Conservation (phyloP, 2,888 invertebrate species). For the Amphipyra tragopoginis region DNA sequence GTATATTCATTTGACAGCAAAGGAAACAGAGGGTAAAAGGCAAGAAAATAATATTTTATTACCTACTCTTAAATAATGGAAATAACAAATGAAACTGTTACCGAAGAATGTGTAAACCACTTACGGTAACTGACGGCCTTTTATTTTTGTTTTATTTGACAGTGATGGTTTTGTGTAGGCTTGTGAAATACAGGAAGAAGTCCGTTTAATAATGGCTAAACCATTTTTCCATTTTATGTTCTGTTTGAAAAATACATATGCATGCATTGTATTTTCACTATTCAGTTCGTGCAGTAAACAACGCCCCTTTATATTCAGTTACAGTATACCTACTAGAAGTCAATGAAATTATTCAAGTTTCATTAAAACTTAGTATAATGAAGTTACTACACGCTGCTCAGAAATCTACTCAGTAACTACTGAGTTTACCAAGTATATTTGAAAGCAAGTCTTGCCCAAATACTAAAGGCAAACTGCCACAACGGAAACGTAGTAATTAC, state of each 20-base stretch:
- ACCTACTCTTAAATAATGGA: neutral
- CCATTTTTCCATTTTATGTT: no score
- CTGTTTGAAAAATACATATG: no score
- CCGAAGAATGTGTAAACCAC: no score
- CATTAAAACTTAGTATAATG: neutral
- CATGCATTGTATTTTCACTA: no score
- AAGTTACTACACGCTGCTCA: neutral
- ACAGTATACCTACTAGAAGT: neutral
- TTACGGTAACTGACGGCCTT: no score
- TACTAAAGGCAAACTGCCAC: neutral
- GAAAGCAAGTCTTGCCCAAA: neutral
- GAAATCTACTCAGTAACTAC: no score
- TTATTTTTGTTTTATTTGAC: slow-evolving; percentile 4
- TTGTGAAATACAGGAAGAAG: no score
- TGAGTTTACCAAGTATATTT: neutral
- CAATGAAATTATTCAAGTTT: neutral
- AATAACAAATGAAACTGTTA: slow-evolving; percentile 1
- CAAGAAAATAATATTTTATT: slow-evolving; percentile 7
- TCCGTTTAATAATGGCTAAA: no score
- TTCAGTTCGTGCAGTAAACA: neutral
- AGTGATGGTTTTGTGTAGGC: neutral
- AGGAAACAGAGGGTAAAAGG: neutral
- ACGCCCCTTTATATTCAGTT: neutral
- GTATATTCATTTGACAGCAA: slow-evolving; percentile 5
- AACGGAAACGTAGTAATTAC: neutral